Evolutionary conservation across 2,113 vertebrate genomes (phyloP), one percentile per base, ranked within the genome.

Genomic region (Plotosus lineatus): DNA sequence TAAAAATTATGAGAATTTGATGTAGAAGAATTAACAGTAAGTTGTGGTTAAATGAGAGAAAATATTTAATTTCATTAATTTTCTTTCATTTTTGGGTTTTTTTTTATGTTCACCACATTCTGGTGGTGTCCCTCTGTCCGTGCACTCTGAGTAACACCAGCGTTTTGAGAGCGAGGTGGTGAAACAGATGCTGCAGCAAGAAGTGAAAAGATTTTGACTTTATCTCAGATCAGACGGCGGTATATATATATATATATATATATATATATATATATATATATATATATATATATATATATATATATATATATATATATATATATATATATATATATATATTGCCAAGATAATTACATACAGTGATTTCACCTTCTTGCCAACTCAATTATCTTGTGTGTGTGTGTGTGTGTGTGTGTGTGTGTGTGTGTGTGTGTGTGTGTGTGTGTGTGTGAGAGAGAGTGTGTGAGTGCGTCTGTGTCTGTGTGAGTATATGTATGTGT

Each of bases 331-430:
- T n/a, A n/a, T n/a, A n/a, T n/a, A n/a, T 71, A 71, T 44, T 48
- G 44, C 4, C 68, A 4, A 4, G 26, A 71, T 48, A 71, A 71
- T 71, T 71, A 71, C 68, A 71, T 23, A 14, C 4, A 71, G 17
- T 71, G 15, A 71, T 48, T 71, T 71, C 68, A 28, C 66, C 42
- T 71, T 71, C 42, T 46, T 46, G 26, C n/a, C n/a, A 46, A 46
- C 40, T 68, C 63, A 71, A 48, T 71, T 48, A 31, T 71, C 68
- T 17, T 26, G 11, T 2, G 42, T 71, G 68, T 48, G 68, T 71
- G 68, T 48, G 68, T 71, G 68, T 46, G 66, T n/a, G 23, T 69
- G 63, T 42, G 63, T 66, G 63, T 66, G 63, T 23, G 36, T 68
- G 65, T 26, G 65, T 26, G 65, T 66, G 63, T 21, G 38, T 58